Conservation (phyloP, 2,113 vertebrate genomes). For the Varanus komodoensis region DNA sequence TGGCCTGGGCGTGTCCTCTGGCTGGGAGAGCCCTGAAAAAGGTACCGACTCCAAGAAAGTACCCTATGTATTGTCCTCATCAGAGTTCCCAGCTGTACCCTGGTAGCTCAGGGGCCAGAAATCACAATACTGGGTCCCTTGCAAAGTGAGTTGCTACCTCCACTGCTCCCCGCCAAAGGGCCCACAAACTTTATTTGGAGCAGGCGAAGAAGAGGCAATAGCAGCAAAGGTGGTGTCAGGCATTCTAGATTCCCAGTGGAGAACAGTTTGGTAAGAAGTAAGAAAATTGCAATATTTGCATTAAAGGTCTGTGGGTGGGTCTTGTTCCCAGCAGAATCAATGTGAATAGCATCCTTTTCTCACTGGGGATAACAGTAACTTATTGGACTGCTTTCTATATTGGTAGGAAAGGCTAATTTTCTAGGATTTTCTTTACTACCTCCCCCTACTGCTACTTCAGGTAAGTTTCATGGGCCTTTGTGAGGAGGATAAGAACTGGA, state of each 20-base stretch:
- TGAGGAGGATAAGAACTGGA: background rate
- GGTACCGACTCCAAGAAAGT: too few relatives aligned
- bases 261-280: too few relatives aligned
- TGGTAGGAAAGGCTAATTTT: background rate
- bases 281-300: background rate
- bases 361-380: too few relatives aligned
- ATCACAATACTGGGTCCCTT: too few relatives aligned
- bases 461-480: too few relatives aligned
- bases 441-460: background rate
- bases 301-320: background rate
- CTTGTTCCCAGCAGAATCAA: background rate
- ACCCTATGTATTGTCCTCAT: too few relatives aligned
- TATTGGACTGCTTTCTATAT: background rate
- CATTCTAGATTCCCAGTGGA: background rate
- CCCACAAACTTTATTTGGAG: background rate
- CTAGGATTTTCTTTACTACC: background rate
- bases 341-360: background rate
- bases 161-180: background rate
- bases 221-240: background rate
- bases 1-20: too few relatives aligned
- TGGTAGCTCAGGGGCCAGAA: too few relatives aligned
- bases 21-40: too few relatives aligned
- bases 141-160: background rate
- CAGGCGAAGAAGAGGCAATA: background rate
- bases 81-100: too few relatives aligned